phyloP scores from a whole-genome alignment of 2,113 vertebrate species.

The Triplophysa tibetana region DNA sequence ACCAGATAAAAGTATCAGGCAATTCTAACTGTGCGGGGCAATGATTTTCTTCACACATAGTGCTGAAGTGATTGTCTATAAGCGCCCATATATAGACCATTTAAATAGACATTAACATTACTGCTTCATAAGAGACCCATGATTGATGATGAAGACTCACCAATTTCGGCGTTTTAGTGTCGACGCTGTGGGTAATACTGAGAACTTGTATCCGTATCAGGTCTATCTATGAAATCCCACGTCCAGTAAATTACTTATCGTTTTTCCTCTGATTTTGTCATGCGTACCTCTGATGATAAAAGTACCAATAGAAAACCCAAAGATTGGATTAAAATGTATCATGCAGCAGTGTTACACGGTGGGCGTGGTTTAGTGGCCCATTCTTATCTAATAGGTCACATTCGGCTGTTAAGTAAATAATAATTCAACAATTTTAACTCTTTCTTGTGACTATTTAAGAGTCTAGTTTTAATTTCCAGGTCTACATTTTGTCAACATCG shows the following conservation, averaged over 20 bases:
- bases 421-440: not conserved
- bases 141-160: conserved; percentile 4
- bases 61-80: too few relatives aligned
- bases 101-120: too few relatives aligned
- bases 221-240: not conserved
- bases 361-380: not conserved
- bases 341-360: not conserved
- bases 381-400: not conserved
- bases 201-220: not conserved
- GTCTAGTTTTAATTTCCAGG: too few relatives aligned
- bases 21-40: not conserved
- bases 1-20: not conserved
- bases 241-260: not conserved
- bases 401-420: not conserved
- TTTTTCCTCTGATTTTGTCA: conserved; percentile 15
- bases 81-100: too few relatives aligned
- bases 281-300: conserved; percentile 27
- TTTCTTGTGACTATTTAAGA: not conserved
- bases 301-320: not conserved
- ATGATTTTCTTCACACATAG: not conserved
- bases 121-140: not conserved
- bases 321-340: not conserved
- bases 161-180: not conserved
- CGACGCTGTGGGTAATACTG: not conserved
- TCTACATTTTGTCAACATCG: too few relatives aligned